Evolutionary conservation across 2,113 vertebrate species (phyloP).

Genomic region (Tragelaphus strepsiceros): DNA sequence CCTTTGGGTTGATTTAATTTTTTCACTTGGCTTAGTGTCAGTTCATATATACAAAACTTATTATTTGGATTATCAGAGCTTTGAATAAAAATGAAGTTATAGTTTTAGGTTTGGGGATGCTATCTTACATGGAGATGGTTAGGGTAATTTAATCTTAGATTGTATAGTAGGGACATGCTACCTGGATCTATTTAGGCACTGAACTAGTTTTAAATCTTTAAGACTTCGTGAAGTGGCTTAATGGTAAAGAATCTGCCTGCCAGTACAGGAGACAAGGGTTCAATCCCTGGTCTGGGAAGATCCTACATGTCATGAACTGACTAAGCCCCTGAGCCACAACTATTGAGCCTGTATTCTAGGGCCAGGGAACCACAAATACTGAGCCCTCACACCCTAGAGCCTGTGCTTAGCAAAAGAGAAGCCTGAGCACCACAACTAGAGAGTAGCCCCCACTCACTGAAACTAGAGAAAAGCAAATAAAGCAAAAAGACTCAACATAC

Average conservation of each 20-base stretch:
- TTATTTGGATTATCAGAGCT: background rate
- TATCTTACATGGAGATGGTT: background rate
- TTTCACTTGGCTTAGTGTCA: background rate
- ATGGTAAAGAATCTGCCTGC: background rate
- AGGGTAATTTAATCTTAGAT: background rate
- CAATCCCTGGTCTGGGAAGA: background rate
- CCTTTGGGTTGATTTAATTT: background rate
- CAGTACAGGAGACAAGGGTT: background rate
- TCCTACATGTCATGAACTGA: background rate
- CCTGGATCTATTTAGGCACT: background rate
- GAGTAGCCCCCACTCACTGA: background rate
- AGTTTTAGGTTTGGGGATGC: background rate
- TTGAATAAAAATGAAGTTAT: background rate
- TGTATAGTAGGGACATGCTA: background rate
- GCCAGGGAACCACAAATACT: background rate
- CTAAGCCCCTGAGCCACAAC: background rate
- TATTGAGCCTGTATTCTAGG: background rate
- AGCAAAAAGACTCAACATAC: background rate
- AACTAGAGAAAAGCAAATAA: background rate
- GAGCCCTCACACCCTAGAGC: fast-evolving
- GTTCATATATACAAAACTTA: background rate
- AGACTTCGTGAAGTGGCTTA: background rate
- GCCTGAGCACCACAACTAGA: background rate
- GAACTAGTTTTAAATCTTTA: background rate
- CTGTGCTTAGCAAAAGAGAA: background rate